phyloP scores from a whole-genome alignment of 2,888 invertebrate species.

The Noctua comes region DNA sequence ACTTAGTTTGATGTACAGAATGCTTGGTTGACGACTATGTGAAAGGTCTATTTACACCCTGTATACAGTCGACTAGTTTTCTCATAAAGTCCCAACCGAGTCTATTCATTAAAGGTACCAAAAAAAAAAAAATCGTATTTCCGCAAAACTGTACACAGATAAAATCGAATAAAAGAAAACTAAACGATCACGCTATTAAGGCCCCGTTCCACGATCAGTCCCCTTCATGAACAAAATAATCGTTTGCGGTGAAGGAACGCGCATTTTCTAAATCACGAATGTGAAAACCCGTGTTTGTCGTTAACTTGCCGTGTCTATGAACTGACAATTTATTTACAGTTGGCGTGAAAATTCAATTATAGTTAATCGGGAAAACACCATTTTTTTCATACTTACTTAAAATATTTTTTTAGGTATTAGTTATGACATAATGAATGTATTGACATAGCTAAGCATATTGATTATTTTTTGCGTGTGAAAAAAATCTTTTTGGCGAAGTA shows the following conservation, averaged over 20 bases:
- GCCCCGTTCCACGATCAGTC: slow-evolving; percentile 66
- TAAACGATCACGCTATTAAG: slow-evolving; percentile 80
- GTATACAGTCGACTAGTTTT: no score
- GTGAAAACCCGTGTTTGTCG: slow-evolving; percentile 81
- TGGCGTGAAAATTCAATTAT: slow-evolving; percentile 49
- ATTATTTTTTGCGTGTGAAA: slow-evolving; percentile 16
- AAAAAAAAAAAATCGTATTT: neutral
- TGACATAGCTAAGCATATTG: slow-evolving; percentile 5
- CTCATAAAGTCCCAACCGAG: no score
- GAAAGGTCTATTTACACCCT: no score
- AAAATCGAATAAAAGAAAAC: slow-evolving; percentile 76
- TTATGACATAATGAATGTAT: neutral
- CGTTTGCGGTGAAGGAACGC: slow-evolving; percentile 86
- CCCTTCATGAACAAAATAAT: slow-evolving; percentile 85
- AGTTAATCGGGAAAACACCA: slow-evolving; percentile 18
- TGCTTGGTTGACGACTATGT: no score
- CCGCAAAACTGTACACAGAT: slow-evolving; percentile 50
- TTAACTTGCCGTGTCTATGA: slow-evolving; percentile 72
- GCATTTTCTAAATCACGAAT: slow-evolving; percentile 87
- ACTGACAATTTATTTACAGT: slow-evolving; percentile 66
- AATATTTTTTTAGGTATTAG: neutral
- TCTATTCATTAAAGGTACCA: no score
- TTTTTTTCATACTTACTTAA: neutral
- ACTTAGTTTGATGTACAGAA: no score
- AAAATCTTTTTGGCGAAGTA: neutral